Evolutionary conservation across 2,888 invertebrate genomes (phyloP).

Genomic region (Watsonalla binaria): DNA sequence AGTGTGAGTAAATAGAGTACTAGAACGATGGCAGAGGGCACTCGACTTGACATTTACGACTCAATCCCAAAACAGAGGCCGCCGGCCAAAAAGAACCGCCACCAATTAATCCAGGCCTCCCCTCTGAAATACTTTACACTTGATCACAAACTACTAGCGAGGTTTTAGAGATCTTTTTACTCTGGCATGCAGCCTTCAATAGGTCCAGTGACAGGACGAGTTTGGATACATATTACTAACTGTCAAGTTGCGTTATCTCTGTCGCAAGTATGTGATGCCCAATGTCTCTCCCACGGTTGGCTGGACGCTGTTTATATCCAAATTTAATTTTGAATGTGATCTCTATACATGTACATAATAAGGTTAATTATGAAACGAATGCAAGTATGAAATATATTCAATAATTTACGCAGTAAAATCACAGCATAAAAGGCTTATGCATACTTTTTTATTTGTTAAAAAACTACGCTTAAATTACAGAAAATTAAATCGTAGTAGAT

Average conservation of each 20-base stretch:
- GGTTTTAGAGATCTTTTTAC: conserved; percentile 37
- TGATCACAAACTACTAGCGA: conserved; percentile 19
- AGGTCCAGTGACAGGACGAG: conserved; percentile 58
- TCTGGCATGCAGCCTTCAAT: conserved; percentile 54
- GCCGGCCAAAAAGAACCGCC: conserved; percentile 43
- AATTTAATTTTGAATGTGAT: not conserved
- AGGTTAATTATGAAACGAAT: no score
- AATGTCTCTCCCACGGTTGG: conserved; percentile 55
- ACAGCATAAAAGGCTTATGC: no score
- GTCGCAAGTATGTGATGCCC: conserved; percentile 50
- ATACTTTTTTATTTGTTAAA: no score
- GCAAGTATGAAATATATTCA: no score
- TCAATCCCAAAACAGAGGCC: conserved; percentile 70
- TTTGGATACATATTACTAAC: conserved; percentile 61
- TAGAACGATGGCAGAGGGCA: conserved; percentile 61
- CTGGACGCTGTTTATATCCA: conserved; percentile 13
- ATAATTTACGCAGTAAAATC: no score
- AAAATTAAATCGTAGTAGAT: no score
- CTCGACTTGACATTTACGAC: conserved; percentile 75
- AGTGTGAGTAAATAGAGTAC: conserved; percentile 62
- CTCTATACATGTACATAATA: not conserved
- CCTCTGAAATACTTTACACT: conserved; percentile 18
- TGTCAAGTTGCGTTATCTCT: conserved; percentile 64
- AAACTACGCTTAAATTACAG: no score
- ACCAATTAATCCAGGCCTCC: conserved; percentile 60